Evolutionary conservation across 1,140 invertebrate species (phyloP), one percentile per base, ranked within the genome.

Genomic region (Arion vulgaris): DNA sequence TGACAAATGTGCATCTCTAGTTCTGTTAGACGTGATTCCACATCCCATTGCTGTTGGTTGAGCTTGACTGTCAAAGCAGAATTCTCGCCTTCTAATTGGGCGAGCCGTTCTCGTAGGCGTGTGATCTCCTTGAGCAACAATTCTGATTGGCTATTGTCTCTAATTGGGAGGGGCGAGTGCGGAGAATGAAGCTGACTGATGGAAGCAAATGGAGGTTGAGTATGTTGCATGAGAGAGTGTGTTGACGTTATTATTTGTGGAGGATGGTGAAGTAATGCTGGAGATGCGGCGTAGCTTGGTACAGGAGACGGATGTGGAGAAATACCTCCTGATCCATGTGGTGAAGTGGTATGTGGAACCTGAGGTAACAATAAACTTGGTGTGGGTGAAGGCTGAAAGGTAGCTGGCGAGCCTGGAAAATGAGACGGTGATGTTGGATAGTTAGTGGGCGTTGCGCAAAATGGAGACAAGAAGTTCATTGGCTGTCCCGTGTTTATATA

Each of bases 1-100:
- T 96, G 95, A 89, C 96, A 97, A 82, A 99, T 97, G 92, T 99
- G 97, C 96, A 99, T 97, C 92, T 99, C 98, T 81, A 99, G 98
- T 92, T 98, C 98, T 68, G 97, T 96, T 84, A 99, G 93, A 86
- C 98, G 95, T 91, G 98, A 96, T 89, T 99, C 97, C 53, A 99
- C 95, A 90, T 98, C 97, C 96, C 97, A 98, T 90, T 98, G 97
- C 88, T 98, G 97, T 89, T 98, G 97, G 90, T 95, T 97, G 9
- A 99, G 93, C 89, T 98, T 98, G 0, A 96, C 94, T 85, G 96
- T 97, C 94, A 99, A 96, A 2, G 96, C 94, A 17, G 97, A 95
- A 91, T 99, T 99, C 90, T 99, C 97, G 0, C 96, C 95, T 92
- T 99, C 98, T 57, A 99, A 94, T 0, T 95, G 96, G 79, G 96